Evolutionary conservation across 2,113 vertebrate species (phyloP).

Genomic region (Ancistrus triradiatus): DNA sequence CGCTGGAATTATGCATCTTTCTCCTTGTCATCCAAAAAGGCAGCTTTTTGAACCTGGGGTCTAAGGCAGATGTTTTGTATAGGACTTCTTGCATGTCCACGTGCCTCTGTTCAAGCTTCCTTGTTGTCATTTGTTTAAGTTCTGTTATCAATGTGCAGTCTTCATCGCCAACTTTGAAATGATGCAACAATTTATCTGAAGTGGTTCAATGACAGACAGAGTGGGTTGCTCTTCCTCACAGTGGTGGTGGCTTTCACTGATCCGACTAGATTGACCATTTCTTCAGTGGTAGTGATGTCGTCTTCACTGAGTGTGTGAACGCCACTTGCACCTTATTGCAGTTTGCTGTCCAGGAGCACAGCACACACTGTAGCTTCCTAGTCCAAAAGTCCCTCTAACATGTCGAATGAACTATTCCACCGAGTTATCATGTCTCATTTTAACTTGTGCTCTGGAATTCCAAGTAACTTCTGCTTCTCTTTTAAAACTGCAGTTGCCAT

Average conservation of each 20-base stretch:
- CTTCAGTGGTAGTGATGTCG: no score
- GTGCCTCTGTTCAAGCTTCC: neutral
- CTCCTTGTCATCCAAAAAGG: neutral
- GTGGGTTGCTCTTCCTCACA: constrained; percentile 5
- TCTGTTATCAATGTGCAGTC: constrained; percentile 1
- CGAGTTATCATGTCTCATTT: constrained; percentile 13
- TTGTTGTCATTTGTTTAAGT: neutral
- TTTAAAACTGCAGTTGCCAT: neutral
- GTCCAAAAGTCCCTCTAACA: constrained; percentile 21
- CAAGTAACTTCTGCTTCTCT: neutral
- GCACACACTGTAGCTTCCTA: constrained; percentile 17
- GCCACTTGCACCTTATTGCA: constrained; percentile 6
- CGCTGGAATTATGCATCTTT: neutral
- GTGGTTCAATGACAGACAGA: constrained; percentile 21
- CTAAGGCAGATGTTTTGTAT: constrained; percentile 7
- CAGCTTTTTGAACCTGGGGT: no score
- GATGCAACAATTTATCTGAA: constrained; percentile 20
- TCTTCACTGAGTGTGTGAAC: constrained; percentile 7
- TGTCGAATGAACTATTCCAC: constrained; percentile 7
- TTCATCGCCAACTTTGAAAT: no score
- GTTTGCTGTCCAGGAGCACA: constrained; percentile 5
- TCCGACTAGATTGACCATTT: no score
- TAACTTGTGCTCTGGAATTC: no score
- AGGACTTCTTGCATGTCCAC: constrained; percentile 3
- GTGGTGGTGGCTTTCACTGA: constrained; percentile 15